These are phyloP conservation scores for Climacteris rufus DNA, from an alignment of 2,113 vertebrate species.

Conservation along the genomic window DNA sequence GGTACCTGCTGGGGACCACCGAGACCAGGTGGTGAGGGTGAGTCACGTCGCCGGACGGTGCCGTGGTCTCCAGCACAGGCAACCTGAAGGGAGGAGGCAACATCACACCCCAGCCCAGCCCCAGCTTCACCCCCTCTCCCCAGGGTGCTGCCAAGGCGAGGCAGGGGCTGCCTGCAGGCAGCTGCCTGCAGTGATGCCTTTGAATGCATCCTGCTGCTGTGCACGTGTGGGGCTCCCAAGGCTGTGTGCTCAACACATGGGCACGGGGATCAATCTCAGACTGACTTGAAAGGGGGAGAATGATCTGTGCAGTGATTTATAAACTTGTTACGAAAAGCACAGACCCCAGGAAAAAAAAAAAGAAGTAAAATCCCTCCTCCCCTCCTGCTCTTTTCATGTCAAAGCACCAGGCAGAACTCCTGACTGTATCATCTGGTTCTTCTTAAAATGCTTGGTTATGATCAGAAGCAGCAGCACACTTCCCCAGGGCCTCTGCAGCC, in stretches of 20 bases:
- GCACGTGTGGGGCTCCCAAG: background rate
- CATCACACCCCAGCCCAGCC: background rate
- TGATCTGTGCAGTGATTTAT: constrained; percentile 46
- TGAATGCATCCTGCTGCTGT: background rate
- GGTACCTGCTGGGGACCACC: constrained; percentile 93
- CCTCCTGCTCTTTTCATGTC: constrained; percentile 18
- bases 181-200: background rate
- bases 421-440: constrained; percentile 58
- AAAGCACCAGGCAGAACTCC: background rate
- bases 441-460: background rate
- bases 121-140: background rate
- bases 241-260: constrained; percentile 36
- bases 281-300: constrained; percentile 48
- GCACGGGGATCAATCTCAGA: constrained; percentile 16
- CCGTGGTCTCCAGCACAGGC: constrained; percentile 91
- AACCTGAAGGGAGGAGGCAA: constrained; percentile 73
- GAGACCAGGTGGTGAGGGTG: constrained; percentile 95
- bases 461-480: background rate
- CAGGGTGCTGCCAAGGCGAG: background rate
- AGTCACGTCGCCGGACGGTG: constrained; percentile 82
- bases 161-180: constrained; percentile 3
- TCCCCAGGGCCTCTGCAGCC: background rate
- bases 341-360: background rate
- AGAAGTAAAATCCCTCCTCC: background rate
- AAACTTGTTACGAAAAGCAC: constrained; percentile 49